Percentiles rank a stretch among this genome's conserved stretches.
Conservation (phyloP, 1,140 invertebrate species). For the Vanessa atalanta region DNA sequence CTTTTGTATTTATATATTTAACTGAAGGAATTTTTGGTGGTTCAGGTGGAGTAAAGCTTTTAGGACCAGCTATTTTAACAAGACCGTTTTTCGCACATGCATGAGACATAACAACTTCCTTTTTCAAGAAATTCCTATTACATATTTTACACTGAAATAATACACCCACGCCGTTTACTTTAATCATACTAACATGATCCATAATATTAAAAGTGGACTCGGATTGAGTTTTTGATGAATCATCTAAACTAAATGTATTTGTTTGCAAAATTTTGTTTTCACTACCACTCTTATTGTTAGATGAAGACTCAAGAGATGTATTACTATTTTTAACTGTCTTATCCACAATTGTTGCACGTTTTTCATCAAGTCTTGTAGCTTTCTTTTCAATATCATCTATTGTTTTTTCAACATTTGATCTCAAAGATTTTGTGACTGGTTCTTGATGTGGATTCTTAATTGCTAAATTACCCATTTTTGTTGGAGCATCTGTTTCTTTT, state of each 20-base stretch:
- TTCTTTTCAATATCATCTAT: slow-evolving; percentile 8
- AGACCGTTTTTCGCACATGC: slow-evolving; percentile 69
- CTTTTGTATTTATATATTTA: slow-evolving; percentile 67
- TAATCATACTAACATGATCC: slow-evolving; percentile 71
- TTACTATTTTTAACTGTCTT: slow-evolving; percentile 19
- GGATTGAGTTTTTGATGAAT: neutral
- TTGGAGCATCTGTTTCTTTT: neutral
- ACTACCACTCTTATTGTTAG: neutral
- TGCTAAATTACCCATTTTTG: slow-evolving; percentile 13
- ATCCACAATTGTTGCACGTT: neutral
- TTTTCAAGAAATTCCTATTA: slow-evolving; percentile 73
- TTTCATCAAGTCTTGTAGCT: neutral
- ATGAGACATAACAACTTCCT: slow-evolving; percentile 66
- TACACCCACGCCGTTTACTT: slow-evolving; percentile 71
- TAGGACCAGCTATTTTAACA: slow-evolving; percentile 54
- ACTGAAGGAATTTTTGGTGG: slow-evolving; percentile 60
- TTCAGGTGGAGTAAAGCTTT: slow-evolving; percentile 45
- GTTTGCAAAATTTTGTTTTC: slow-evolving; percentile 18
- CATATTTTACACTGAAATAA: slow-evolving; percentile 73
- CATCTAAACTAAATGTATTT: slow-evolving; percentile 35
- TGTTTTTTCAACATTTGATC: slow-evolving; percentile 3
- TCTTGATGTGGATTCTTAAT: neutral
- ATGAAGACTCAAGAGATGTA: neutral
- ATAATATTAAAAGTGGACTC: slow-evolving; percentile 61
- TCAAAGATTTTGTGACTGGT: neutral